phyloP scores from a whole-genome alignment of 2,113 vertebrate genomes.

The Progne subis region DNA sequence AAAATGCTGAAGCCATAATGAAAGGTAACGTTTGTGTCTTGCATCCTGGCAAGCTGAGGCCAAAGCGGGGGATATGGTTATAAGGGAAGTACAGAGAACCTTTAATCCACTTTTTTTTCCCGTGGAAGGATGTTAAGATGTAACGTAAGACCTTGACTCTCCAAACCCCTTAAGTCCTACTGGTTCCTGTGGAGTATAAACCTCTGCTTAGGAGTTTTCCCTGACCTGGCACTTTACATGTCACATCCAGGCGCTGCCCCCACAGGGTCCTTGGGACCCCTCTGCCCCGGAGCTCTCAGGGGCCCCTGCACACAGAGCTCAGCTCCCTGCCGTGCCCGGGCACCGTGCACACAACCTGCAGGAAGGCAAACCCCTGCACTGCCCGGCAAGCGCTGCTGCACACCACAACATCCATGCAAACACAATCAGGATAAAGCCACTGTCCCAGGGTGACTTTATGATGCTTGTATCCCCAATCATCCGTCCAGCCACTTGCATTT shows the following conservation, averaged over 20 bases:
- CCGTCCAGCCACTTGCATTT: background rate
- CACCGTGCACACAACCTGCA: background rate
- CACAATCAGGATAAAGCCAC: background rate
- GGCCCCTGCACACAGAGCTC: background rate
- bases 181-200: background rate
- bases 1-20: background rate
- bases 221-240: background rate
- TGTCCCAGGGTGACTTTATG: too few species aligned
- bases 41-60: background rate
- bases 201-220: background rate
- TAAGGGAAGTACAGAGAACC: background rate
- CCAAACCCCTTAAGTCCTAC: background rate
- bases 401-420: background rate
- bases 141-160: background rate
- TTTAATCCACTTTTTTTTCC: background rate
- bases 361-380: background rate
- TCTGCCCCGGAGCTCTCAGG: background rate
- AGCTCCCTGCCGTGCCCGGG: rapidly evolving
- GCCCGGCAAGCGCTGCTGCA: background rate
- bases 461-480: too few species aligned
- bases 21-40: background rate
- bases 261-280: rapidly evolving
- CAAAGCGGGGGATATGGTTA: background rate
- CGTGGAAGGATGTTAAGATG: background rate
- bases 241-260: background rate